Conservation (phyloP, 2,797 vertebrate species). For the Chanos chanos region DNA sequence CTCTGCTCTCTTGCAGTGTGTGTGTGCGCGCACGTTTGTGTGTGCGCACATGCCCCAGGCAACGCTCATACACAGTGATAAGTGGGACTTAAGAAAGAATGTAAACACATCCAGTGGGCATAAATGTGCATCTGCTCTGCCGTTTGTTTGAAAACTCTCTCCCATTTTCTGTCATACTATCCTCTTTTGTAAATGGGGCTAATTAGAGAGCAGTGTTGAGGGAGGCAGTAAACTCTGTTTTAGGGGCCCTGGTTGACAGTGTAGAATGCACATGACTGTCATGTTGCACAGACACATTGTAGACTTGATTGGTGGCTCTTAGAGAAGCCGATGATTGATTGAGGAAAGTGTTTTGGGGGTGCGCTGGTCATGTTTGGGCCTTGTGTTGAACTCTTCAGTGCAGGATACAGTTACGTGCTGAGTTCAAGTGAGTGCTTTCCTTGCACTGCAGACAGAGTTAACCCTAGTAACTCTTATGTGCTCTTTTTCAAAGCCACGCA, state of each 20-base stretch:
- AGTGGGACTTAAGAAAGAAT: too few relatives aligned
- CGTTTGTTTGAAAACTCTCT: constrained; percentile 39
- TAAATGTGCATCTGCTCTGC: too few relatives aligned
- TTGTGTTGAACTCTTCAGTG: neutral
- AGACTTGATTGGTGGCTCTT: neutral
- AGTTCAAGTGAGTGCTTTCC: neutral
- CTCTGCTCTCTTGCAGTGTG: too few relatives aligned
- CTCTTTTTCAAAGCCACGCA: neutral
- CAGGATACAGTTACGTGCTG: too few relatives aligned
- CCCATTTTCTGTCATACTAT: constrained; percentile 21
- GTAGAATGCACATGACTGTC: neutral
- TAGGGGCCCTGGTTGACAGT: neutral
- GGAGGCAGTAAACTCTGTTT: constrained; percentile 10
- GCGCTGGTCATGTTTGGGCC: too few relatives aligned
- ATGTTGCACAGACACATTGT: neutral
- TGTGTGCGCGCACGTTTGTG: too few relatives aligned
- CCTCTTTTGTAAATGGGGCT: constrained; percentile 14
- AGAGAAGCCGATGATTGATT: neutral
- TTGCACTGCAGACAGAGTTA: too few relatives aligned
- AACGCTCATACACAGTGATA: too few relatives aligned
- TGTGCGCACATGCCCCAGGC: too few relatives aligned
- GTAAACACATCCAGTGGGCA: too few relatives aligned
- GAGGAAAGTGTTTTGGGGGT: neutral
- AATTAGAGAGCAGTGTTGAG: constrained; percentile 13
- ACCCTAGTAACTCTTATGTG: neutral